These are phyloP conservation scores for Aramus guarauna DNA, from an alignment of 2,113 vertebrate species.

Conservation along the genomic window DNA sequence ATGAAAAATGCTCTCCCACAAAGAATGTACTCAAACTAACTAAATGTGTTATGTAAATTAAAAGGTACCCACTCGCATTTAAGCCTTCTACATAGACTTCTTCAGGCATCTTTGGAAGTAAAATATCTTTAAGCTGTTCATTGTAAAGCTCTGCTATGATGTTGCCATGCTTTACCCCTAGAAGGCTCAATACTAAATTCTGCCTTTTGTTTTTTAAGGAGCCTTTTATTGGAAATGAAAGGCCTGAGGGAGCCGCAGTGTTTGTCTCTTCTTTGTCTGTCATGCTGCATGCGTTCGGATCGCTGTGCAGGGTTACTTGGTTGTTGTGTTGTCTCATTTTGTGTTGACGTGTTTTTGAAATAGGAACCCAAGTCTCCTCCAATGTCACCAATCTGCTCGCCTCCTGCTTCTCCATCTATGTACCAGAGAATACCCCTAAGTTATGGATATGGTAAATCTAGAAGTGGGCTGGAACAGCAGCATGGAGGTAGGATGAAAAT, in stretches of 20 bases:
- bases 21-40: not conserved
- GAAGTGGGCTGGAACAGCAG: constrained; percentile 78
- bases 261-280: not conserved
- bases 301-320: not conserved
- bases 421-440: constrained; percentile 76
- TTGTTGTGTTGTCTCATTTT: not conserved
- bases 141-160: not conserved
- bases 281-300: fast-evolving
- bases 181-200: not conserved
- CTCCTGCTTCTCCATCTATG: constrained; percentile 81
- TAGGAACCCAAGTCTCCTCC: constrained; percentile 84
- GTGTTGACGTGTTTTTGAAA: constrained; percentile 56
- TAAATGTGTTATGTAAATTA: not conserved
- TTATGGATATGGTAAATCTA: constrained; percentile 77
- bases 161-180: not conserved
- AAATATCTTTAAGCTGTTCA: not conserved
- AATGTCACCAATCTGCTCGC: constrained; percentile 80
- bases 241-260: not conserved
- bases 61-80: not conserved
- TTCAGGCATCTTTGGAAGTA: not conserved
- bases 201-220: not conserved
- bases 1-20: not conserved
- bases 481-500: constrained; percentile 70
- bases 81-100: not conserved
- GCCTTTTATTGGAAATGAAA: not conserved